phyloP scores from a whole-genome alignment of 2,888 invertebrate genomes.

The Epirrhoe alternata region DNA sequence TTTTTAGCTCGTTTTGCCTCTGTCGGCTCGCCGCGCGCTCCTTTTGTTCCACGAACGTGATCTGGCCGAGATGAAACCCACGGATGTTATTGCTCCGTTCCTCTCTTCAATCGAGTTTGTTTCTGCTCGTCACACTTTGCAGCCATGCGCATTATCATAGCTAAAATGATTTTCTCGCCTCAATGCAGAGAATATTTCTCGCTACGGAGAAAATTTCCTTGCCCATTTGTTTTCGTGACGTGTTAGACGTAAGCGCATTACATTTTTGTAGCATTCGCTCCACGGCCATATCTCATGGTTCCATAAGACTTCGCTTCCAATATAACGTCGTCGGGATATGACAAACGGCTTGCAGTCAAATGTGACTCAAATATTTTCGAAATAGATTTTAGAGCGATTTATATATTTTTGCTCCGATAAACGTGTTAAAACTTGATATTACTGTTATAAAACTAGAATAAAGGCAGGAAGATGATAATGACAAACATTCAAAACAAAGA shows the following conservation, averaged over 20 bases:
- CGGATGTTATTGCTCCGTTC: constrained; percentile 73
- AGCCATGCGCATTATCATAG: constrained; percentile 64
- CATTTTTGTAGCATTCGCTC: constrained; percentile 66
- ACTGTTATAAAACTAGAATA: constrained; percentile 27
- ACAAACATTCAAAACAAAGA: not conserved
- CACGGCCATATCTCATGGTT: constrained; percentile 65
- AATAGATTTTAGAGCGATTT: constrained; percentile 44
- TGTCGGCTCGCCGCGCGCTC: constrained; percentile 68
- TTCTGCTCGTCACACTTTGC: constrained; percentile 68
- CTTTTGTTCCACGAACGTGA: constrained; percentile 82
- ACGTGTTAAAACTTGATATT: constrained; percentile 7
- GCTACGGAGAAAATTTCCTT: constrained; percentile 56
- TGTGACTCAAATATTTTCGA: constrained; percentile 59
- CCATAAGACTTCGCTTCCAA: constrained; percentile 68
- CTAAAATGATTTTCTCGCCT: constrained; percentile 64
- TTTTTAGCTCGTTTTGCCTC: constrained; percentile 71
- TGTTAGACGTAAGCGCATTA: constrained; percentile 69
- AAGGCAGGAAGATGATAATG: too few relatives aligned
- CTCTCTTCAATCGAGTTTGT: constrained; percentile 74
- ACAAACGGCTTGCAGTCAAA: constrained; percentile 67
- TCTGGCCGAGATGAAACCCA: constrained; percentile 78
- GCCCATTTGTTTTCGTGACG: constrained; percentile 68
- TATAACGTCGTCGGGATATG: constrained; percentile 64
- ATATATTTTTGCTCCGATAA: constrained; percentile 34
- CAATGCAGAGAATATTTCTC: constrained; percentile 51